phyloP scores from a whole-genome alignment of 2,113 vertebrate genomes.

The Mungos mungo region DNA sequence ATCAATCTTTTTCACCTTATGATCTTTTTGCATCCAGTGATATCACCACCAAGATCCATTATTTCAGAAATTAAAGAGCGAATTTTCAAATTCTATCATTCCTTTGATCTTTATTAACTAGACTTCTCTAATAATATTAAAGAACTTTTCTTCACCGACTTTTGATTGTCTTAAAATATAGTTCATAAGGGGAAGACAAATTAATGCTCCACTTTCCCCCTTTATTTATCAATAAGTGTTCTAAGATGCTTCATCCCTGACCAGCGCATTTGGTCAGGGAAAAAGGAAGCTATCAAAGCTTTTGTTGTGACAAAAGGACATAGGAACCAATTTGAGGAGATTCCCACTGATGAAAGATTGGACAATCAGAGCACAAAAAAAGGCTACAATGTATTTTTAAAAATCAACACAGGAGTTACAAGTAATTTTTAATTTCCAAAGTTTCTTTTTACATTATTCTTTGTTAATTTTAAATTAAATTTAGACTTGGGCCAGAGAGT shows the following conservation, averaged over 20 bases:
- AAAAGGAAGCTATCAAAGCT: not conserved
- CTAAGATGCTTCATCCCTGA: not conserved
- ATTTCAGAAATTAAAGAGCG: not conserved
- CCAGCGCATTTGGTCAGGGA: not conserved
- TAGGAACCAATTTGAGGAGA: not conserved
- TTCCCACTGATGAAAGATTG: not conserved
- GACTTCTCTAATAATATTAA: slow-evolving; percentile 40
- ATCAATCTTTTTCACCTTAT: not conserved
- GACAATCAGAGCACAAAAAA: not conserved
- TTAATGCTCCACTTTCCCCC: not conserved
- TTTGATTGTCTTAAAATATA: slow-evolving; percentile 12
- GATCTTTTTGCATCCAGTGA: not conserved
- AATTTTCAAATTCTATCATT: not conserved
- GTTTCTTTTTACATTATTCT: not conserved
- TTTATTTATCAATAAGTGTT: not conserved
- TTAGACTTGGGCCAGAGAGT: not conserved
- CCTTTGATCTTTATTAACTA: not conserved
- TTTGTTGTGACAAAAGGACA: not conserved
- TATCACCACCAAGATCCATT: not conserved
- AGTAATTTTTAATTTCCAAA: not conserved
- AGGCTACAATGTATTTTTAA: not conserved
- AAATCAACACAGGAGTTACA: not conserved
- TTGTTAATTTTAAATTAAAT: slow-evolving; percentile 22
- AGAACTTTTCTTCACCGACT: not conserved
- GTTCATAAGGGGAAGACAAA: not conserved